Evolutionary conservation across 92 coral and sea anemone species (phyloP).

Genomic region (Parazoanthus atlanticus): DNA sequence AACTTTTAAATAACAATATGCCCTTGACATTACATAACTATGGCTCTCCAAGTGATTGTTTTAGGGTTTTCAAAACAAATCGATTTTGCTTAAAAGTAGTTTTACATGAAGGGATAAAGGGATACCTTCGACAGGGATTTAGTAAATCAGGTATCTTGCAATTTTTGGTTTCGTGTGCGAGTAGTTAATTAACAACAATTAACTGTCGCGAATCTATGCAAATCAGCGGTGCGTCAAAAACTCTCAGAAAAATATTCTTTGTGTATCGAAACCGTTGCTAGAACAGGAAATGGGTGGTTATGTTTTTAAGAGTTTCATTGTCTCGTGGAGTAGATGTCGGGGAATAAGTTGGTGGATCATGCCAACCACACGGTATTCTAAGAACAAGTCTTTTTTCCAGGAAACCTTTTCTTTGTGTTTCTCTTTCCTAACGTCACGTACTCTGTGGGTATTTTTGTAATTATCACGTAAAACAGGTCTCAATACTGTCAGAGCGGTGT

Average conservation of each 20-base stretch:
- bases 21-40: constrained; percentile 4
- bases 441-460: neutral
- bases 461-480: neutral
- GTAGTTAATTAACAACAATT: neutral
- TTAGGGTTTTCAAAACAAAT: constrained; percentile 21
- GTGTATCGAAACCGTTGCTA: constrained; percentile 7
- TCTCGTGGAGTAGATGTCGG: neutral
- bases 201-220: constrained; percentile 49
- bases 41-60: constrained; percentile 11
- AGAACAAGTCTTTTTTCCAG: constrained; percentile 6
- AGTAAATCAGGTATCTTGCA: neutral
- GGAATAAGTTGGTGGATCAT: neutral
- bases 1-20: neutral
- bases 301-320: constrained; percentile 5
- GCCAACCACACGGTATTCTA: constrained; percentile 5
- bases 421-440: constrained; percentile 12
- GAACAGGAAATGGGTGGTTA: constrained; percentile 42
- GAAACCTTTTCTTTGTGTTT: neutral
- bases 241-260: neutral
- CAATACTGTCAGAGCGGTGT: neutral
- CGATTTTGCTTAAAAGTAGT: neutral
- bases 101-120: neutral
- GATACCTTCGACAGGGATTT: neutral
- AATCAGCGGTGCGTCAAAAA: neutral
- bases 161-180: constrained; percentile 10